Base-by-base conservation (phyloP, 2,888 invertebrate genomes). In the Cephonodes hylas region DNA sequence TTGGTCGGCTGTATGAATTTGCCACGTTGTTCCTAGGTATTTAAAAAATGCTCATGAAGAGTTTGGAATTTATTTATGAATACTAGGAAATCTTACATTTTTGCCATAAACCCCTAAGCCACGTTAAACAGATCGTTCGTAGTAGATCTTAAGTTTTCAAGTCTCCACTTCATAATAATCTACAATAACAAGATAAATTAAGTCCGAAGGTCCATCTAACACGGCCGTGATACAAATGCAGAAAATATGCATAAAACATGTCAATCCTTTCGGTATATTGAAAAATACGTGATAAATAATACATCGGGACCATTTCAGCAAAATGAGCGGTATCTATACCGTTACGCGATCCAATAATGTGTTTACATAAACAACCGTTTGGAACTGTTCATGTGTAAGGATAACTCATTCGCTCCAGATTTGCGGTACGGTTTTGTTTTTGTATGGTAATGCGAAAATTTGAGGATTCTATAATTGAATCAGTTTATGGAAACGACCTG, bases 311-410 rank as follows among this genome's bases (percentile, higher is more conserved):
- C 58, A 53, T 58, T 64, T 68, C 61, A 58, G 38, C 63, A 53
- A n/a, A 25, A 60, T 18, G 27, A 70, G 60, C 68, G 66, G 67
- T 68, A 66, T 64, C 8, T 23, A 20, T 25, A 60, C 70, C 67
- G 70, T 70, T 70, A 66, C 22, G 15, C 23, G 58, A 23, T 42
- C 42, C 58, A 42, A 48, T 46, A 34, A 64, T 56, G 42, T 31
- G 58, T 58, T 58, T 58, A 58, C 58, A 58, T 58, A 42, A 42
- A 5, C n/a, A 31, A 58, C 58, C 15, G 58, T 42, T 58, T 20
- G 23, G 8, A 34, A 58, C 42, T 42, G 56, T 31, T 56, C n/a
- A 48, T 27, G 31, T 31, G 53, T 42, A 38, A 58, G 58, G 58
- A 58, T 58, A 42, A 42, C 58, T 58, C 42, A 57, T 57, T 42